These are phyloP conservation scores for Anser cygnoides DNA, from an alignment of 2,113 vertebrate species.

Conservation along the genomic window DNA sequence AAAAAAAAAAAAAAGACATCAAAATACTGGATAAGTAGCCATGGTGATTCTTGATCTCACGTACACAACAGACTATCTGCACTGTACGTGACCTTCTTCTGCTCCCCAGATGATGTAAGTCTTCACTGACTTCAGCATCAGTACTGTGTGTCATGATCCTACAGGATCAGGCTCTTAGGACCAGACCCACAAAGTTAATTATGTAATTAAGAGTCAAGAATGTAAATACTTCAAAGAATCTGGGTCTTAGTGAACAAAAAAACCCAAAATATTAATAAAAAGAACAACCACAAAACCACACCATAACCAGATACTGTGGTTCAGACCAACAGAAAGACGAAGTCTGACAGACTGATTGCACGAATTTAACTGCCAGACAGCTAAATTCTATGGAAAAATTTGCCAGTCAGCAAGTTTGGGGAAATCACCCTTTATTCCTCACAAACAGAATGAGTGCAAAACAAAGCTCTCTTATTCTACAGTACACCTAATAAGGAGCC, in stretches of 20 bases:
- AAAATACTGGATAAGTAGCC: constrained; percentile 32
- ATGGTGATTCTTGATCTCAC: constrained; percentile 50
- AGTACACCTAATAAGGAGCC: not conserved
- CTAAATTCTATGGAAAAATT: not conserved
- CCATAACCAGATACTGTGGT: not conserved
- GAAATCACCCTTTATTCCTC: not conserved
- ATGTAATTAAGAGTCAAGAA: not conserved
- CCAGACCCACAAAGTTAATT: not conserved
- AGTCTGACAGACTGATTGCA: not conserved
- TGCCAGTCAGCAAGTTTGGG: not conserved
- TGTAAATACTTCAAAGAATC: not conserved
- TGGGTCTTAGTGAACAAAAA: not conserved
- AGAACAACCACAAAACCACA: not conserved
- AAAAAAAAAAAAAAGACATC: not conserved
- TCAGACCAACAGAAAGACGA: not conserved
- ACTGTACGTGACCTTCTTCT: not conserved
- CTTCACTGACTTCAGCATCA: not conserved
- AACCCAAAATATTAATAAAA: not conserved
- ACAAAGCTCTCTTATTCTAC: not conserved
- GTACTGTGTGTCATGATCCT: not conserved
- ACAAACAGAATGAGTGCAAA: not conserved
- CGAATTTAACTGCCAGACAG: not conserved
- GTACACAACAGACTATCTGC: not conserved
- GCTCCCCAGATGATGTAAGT: not conserved
- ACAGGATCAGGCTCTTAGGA: not conserved